These are phyloP conservation scores for Colaptes auratus DNA, from an alignment of 2,113 vertebrate species.

Conservation along the genomic window DNA sequence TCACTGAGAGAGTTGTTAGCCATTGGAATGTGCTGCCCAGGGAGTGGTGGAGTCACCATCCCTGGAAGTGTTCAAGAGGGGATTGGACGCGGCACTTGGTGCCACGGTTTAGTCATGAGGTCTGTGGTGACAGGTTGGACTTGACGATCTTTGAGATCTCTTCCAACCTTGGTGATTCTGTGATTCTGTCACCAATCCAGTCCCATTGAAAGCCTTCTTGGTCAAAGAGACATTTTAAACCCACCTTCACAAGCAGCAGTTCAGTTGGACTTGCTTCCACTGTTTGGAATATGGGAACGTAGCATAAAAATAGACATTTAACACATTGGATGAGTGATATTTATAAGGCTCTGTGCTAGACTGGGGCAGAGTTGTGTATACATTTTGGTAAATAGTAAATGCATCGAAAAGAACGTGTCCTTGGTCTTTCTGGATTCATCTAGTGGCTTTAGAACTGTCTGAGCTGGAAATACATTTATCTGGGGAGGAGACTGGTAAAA, in stretches of 20 bases:
- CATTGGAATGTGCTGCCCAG: too few relatives aligned
- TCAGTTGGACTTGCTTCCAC: background rate
- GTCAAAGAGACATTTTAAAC: background rate
- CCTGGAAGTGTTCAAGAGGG: too few relatives aligned
- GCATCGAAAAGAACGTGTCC: background rate
- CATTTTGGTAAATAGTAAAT: background rate
- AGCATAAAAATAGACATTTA: slow-evolving; percentile 8
- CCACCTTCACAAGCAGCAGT: background rate
- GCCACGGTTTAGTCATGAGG: too few relatives aligned
- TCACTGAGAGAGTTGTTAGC: too few relatives aligned
- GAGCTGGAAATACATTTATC: background rate
- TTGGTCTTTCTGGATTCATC: background rate
- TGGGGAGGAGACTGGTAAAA: background rate
- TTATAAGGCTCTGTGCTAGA: background rate
- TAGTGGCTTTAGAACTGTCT: background rate
- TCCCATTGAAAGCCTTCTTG: background rate
- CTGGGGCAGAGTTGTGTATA: background rate
- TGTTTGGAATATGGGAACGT: background rate
- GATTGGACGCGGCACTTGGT: too few relatives aligned
- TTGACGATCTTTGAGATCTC: too few relatives aligned
- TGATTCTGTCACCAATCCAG: background rate
- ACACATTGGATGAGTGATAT: background rate
- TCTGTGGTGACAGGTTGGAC: too few relatives aligned
- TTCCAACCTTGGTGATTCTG: too few relatives aligned
- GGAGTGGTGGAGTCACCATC: too few relatives aligned